These are phyloP conservation scores for Melolontha melolontha DNA, from an alignment of 2,888 invertebrate genomes.

Conservation along the genomic window DNA sequence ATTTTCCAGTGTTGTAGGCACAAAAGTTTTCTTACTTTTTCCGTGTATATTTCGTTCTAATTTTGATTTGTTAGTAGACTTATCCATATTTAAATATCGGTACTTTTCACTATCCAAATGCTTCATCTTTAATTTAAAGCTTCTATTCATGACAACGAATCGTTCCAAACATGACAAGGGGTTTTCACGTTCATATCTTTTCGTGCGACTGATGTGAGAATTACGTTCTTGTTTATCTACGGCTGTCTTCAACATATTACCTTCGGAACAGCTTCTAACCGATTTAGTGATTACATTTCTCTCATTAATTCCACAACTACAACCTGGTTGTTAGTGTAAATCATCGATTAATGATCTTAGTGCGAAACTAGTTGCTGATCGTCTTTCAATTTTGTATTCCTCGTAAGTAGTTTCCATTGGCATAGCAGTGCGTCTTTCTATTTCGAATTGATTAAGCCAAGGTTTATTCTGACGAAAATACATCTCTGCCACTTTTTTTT, in stretches of 20 bases:
- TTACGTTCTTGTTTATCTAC: background rate
- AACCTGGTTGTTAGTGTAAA: background rate
- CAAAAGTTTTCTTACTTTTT: background rate
- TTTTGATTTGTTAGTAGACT: background rate
- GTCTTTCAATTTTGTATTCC: conserved; percentile 5
- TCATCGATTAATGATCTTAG: conserved; percentile 3
- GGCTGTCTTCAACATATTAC: background rate
- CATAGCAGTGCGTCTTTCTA: conserved; percentile 5
- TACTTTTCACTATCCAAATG: conserved; percentile 21
- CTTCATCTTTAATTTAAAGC: conserved; percentile 29
- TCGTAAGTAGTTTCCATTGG: conserved; percentile 10
- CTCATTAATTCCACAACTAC: background rate
- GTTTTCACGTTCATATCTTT: background rate
- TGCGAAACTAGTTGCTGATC: background rate
- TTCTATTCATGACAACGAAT: conserved; percentile 22
- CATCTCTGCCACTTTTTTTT: conserved; percentile 2
- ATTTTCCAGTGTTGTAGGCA: background rate
- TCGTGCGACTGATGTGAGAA: background rate
- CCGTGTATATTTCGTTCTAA: too few species aligned
- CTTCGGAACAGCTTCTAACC: background rate
- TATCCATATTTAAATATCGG: conserved; percentile 1
- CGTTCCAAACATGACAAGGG: conserved; percentile 8
- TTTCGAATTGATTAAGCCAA: conserved; percentile 5
- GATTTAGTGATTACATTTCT: background rate
- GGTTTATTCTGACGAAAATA: conserved; percentile 8